Base-by-base conservation (phyloP, 2,888 invertebrate species). In the Spilosoma lubricipeda region DNA sequence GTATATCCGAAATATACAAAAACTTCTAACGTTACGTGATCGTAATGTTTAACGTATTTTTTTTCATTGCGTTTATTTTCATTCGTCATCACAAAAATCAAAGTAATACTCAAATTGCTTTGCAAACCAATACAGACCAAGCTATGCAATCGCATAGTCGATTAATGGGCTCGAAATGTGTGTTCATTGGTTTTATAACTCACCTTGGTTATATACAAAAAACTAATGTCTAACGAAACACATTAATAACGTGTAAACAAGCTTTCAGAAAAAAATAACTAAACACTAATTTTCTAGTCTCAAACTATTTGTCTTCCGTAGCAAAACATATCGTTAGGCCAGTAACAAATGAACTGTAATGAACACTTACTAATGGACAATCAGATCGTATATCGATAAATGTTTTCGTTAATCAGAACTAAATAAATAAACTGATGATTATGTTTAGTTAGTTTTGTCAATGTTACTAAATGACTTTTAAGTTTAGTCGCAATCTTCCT, bases 371-470 rank as follows among this genome's bases (percentile, higher is more conserved):
- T 18, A 45, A 67, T 67, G 27, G 15, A 45, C 27, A 67, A 45
- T 66, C n/a, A 27, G 27, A 9, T 27, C 4, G 18, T 5, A n/a
- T 39, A 39, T 66, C 39, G n/a, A 66, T 18, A 45, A 45, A 2
- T 27, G n/a, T 67, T 67, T 18, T 45, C 42, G 45, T 67, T 67
- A 27, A 67, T 45, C 67, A 27, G 4, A 67, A 45, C 27, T 67
- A 45, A 45, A 42, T 18, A 27, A 7, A 9, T 27, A 9, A 27
- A 67, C 8, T 52, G 23, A 7, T 23, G 9, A 23, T n/a, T 52
- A 39, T 52, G n/a, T n/a, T 52, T 52, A 23, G 52, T 52, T 52
- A 23, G 7, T 23, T 52, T 52, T 52, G 52, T 23, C 52, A 52
- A 23, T 52, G 23, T 8, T 2, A 52, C 23, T 8, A 52, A 48